A percentile compares a stretch with the other conserved stretches of the same genome.
These are phyloP conservation scores for Plagodis dolabraria DNA, from an alignment of 2,888 invertebrate species.

Conservation along the genomic window DNA sequence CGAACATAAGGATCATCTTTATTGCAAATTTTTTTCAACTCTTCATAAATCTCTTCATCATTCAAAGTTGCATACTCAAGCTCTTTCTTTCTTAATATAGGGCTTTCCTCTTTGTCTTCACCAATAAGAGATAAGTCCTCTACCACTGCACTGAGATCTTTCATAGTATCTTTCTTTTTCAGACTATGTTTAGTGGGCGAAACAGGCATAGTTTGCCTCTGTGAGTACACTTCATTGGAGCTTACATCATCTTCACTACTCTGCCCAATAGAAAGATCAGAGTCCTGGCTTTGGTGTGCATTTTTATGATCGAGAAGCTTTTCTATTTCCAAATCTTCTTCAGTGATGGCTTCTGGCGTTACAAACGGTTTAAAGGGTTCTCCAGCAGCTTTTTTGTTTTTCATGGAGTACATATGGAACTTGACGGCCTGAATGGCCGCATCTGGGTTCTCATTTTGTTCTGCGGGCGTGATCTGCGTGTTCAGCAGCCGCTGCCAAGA, in stretches of 20 bases:
- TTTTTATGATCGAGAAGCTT: slow-evolving; percentile 90
- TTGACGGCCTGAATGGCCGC: slow-evolving; percentile 96
- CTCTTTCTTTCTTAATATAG: slow-evolving; percentile 86
- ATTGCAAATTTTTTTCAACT: slow-evolving; percentile 91
- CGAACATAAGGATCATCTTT: slow-evolving; percentile 91
- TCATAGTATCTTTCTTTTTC: slow-evolving; percentile 71
- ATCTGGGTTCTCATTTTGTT: slow-evolving; percentile 95
- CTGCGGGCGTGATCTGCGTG: slow-evolving; percentile 93
- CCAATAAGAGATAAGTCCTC: slow-evolving; percentile 75
- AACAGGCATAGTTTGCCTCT: slow-evolving; percentile 84
- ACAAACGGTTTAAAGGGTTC: slow-evolving; percentile 92
- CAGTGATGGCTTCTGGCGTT: slow-evolving; percentile 92
- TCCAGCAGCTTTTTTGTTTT: slow-evolving; percentile 90
- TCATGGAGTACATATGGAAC: slow-evolving; percentile 94
- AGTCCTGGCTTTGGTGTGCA: slow-evolving; percentile 88
- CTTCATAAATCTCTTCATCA: slow-evolving; percentile 91
- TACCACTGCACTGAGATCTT: slow-evolving; percentile 68
- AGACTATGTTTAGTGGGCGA: slow-evolving; percentile 71
- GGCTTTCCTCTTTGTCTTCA: slow-evolving; percentile 82
- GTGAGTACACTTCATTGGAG: slow-evolving; percentile 64
- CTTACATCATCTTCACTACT: slow-evolving; percentile 83
- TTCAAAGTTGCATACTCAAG: slow-evolving; percentile 81
- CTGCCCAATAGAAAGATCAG: slow-evolving; percentile 79
- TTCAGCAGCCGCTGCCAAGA: slow-evolving; percentile 92
- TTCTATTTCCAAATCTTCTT: slow-evolving; percentile 93